Evolutionary conservation across 2,888 invertebrate species (phyloP).

Genomic region (Agriopis marginaria): DNA sequence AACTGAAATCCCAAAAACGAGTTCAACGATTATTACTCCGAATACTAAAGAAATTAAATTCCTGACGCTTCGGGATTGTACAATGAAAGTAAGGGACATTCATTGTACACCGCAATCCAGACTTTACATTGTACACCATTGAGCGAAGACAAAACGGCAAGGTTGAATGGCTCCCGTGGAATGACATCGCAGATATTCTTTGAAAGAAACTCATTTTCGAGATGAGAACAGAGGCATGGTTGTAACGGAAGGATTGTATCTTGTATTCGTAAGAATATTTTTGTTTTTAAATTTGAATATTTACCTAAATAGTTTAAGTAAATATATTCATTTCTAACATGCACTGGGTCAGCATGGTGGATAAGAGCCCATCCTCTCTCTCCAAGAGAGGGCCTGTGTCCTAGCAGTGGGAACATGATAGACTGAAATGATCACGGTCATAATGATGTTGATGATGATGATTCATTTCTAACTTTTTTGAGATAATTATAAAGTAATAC

Average conservation of each 20-base stretch:
- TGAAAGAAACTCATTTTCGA: constrained; percentile 55
- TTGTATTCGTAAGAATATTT: neutral
- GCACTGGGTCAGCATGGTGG: no score
- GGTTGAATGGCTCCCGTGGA: constrained; percentile 51
- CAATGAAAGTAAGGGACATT: constrained; percentile 34
- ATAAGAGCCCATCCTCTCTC: no score
- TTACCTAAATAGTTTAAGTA: no score
- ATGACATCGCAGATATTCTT: constrained; percentile 54
- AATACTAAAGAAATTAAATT: constrained; percentile 28
- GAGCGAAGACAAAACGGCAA: constrained; percentile 52
- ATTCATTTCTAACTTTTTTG: no score
- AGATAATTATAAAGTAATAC: no score
- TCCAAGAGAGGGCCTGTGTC: no score
- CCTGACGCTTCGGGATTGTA: constrained; percentile 17
- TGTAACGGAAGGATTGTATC: constrained; percentile 40
- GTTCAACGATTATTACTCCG: constrained; percentile 11
- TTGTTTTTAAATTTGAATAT: neutral
- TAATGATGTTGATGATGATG: no score
- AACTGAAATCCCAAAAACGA: neutral
- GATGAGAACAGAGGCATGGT: constrained; percentile 44
- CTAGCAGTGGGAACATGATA: no score
- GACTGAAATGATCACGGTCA: no score
- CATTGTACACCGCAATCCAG: constrained; percentile 40
- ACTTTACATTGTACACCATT: constrained; percentile 44
- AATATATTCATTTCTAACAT: no score